phyloP scores from a whole-genome alignment of 2,113 vertebrate genomes.

The Elanus axillaris region DNA sequence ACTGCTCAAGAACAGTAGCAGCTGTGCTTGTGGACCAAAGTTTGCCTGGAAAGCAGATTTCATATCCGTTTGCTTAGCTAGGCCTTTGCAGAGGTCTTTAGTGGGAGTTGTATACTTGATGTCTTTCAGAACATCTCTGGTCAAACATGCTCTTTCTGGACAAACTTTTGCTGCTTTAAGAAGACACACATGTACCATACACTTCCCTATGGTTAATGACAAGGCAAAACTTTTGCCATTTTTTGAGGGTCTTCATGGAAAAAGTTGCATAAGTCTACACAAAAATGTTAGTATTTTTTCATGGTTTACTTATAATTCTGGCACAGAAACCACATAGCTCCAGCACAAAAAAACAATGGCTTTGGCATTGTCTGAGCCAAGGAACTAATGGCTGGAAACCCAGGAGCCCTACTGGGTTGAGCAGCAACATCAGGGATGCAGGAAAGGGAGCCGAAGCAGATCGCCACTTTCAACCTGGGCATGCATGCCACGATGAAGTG shows the following conservation, averaged over 20 bases:
- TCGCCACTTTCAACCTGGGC: not conserved
- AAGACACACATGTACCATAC: not conserved
- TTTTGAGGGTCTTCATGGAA: slow-evolving; percentile 39
- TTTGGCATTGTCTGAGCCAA: not conserved
- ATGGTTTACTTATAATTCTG: slow-evolving; percentile 11
- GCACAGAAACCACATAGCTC: slow-evolving; percentile 7
- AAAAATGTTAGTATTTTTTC: slow-evolving; percentile 24
- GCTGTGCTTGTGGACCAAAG: not conserved
- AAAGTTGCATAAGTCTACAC: slow-evolving; percentile 8
- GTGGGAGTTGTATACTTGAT: not conserved
- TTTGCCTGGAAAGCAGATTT: not conserved
- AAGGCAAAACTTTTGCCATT: not conserved
- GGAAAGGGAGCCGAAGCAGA: not conserved
- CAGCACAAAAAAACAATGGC: slow-evolving; percentile 40
- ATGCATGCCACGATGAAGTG: not conserved
- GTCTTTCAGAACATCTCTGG: not conserved
- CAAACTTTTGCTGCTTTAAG: not conserved
- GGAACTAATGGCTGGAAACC: not conserved
- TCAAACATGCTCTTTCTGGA: not conserved
- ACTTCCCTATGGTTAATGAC: not conserved
- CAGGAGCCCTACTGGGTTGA: not conserved
- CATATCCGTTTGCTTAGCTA: not conserved
- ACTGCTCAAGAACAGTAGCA: not conserved
- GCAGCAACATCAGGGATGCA: not conserved
- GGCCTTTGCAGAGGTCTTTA: not conserved